These are phyloP conservation scores for Ypsolopha sequella DNA, from an alignment of 2,888 invertebrate species.

Conservation along the genomic window DNA sequence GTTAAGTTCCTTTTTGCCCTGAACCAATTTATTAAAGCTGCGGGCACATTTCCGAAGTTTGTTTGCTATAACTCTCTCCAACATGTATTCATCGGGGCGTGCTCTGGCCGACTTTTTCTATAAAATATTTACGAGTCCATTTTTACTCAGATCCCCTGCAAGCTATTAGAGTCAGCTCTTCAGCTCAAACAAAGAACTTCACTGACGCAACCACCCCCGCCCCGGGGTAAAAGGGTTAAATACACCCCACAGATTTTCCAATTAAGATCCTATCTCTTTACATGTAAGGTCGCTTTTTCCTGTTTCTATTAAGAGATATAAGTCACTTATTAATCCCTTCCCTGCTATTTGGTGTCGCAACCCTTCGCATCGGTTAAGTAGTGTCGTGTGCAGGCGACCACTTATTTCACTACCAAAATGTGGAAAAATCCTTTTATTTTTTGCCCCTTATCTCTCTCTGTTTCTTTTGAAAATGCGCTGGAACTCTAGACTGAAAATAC, in stretches of 20 bases:
- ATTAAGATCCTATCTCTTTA: slow-evolving; percentile 57
- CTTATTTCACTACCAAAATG: slow-evolving; percentile 24
- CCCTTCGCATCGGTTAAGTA: slow-evolving; percentile 52
- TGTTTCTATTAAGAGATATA: slow-evolving; percentile 29
- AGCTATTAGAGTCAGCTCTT: slow-evolving; percentile 68
- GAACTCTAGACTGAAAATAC: no score
- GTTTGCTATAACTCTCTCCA: no score
- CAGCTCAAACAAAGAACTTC: slow-evolving; percentile 64
- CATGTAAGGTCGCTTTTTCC: slow-evolving; percentile 45
- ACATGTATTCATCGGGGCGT: no score
- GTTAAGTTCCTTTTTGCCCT: no score
- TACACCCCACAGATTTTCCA: slow-evolving; percentile 34
- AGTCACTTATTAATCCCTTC: slow-evolving; percentile 58
- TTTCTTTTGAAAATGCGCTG: no score
- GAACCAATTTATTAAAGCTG: no score
- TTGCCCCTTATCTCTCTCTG: slow-evolving; percentile 11
- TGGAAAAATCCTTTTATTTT: slow-evolving; percentile 19
- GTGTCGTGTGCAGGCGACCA: slow-evolving; percentile 38
- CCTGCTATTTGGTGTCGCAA: slow-evolving; percentile 63
- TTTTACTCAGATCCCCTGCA: slow-evolving; percentile 63
- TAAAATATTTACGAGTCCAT: slow-evolving; percentile 66
- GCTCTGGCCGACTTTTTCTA: slow-evolving; percentile 6
- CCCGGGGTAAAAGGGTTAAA: slow-evolving; percentile 39
- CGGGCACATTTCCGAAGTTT: no score
- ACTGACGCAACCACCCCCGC: slow-evolving; percentile 50